A percentile compares a stretch with the other conserved stretches of the same genome.
phyloP scores from a whole-genome alignment of 2,797 vertebrate genomes.

The Poeciliopsis presidionis region DNA sequence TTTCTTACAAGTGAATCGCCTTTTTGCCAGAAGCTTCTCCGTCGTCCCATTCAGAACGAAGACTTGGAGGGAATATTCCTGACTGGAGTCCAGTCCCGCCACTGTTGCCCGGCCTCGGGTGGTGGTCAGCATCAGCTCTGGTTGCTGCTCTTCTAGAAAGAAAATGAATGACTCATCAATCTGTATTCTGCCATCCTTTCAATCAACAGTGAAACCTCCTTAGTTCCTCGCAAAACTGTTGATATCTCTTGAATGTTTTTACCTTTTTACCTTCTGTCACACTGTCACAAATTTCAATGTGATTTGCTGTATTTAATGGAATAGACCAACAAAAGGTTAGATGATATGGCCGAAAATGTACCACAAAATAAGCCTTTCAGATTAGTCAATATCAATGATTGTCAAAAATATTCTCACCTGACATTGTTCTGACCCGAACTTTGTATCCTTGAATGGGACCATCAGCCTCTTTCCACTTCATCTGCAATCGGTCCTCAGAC shows the following conservation, averaged over 20 bases:
- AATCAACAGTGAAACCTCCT: not conserved
- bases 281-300: not conserved
- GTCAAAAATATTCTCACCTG: constrained; percentile 80
- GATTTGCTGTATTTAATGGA: not conserved
- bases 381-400: no score
- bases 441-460: constrained; percentile 88
- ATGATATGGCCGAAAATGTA: no score
- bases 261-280: not conserved
- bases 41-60: constrained; percentile 86
- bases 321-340: not conserved
- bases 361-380: no score
- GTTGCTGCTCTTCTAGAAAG: constrained; percentile 86
- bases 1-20: constrained; percentile 92
- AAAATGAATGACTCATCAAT: not conserved
- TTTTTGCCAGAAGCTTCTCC: constrained; percentile 87
- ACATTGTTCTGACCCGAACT: constrained; percentile 88
- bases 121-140: constrained; percentile 95
- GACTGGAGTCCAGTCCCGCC: constrained; percentile 89
- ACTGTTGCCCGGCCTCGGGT: constrained; percentile 91
- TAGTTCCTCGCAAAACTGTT: not conserved
- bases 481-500: constrained; percentile 91
- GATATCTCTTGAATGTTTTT: not conserved
- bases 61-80: constrained; percentile 90
- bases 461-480: constrained; percentile 92
- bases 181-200: not conserved